Base-by-base conservation (phyloP, 2,888 invertebrate species). In the Trissoscelio sp. region DNA sequence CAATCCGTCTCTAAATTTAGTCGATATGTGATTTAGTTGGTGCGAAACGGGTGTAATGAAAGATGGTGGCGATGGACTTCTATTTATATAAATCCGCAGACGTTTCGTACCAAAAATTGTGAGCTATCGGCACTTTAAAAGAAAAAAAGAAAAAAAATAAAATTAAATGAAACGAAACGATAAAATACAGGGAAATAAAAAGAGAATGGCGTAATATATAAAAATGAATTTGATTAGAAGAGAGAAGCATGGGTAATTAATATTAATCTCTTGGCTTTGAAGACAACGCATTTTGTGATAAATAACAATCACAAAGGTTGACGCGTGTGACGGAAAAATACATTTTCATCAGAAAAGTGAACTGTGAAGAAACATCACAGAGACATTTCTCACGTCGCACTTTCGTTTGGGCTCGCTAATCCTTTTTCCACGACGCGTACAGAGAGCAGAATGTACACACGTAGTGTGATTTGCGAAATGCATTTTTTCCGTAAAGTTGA, bases 401-500 rank as follows among this genome's bases (percentile, higher is more conserved):
- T 74, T 74, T 73, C 79, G 74, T 79, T 79, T 69, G 79, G 58
- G n/a, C 62, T 51, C 62, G 69, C 79, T 79, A 79, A 80, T 74
- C 69, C 74, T 74, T 80, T 80, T 74, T 53, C 39, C 73, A 44
- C 73, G 73, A 66, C 72, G 72, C 28, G 72, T 18, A 72, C 73
- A 79, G 20, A 69, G 69, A 64, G 80, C 48, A 16, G 4, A 70
- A 75, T 48, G 67, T 44, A 55, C 62, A 28, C 69, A 18, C 44
- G 73, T 73, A 37, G 73, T 73, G 67, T 73, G 79, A 73, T 79
- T 79, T 73, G 79, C 73, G 67, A 79, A 79, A 67, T 70, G 57
- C 80, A 80, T 74, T 75, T 80, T 75, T 80, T 75, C 70, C 75
- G 62, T 57, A 70, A 80, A 77, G 77, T 77, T 77, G 79, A 73